Base-by-base conservation (phyloP, 1,140 invertebrate species). In the Penaeus chinensis region DNA sequence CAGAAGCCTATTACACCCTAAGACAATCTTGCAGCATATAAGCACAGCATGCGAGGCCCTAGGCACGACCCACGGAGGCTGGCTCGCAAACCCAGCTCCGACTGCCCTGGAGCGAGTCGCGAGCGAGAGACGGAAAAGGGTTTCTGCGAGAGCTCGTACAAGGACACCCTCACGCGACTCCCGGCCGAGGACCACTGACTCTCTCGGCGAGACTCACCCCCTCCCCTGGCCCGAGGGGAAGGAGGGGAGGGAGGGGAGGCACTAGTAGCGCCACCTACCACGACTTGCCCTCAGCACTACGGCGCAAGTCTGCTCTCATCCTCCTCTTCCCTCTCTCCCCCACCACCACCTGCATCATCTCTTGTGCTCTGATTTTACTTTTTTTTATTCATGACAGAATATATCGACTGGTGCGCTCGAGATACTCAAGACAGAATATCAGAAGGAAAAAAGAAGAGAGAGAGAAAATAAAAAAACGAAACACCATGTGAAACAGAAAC, bases 301-400 rank as follows among this genome's bases (percentile, higher is more conserved):
- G 54, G 54, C 54, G 54, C 54, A 54, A 81, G 79, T 62, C 61
- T 37, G 37, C 60, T 62, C 61, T 37, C 79, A 24, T 81, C 79
- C 61, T 81, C 79, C 79, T 63, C 79, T 32, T 81, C 79, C 61
- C 79, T 81, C 61, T 80, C 78, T 24, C n/a, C 61, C 47, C 20
- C 61, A 19, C 79, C 27, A n/a, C 63, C 79, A n/a, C 24, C 24
- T 24, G 20, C 22, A n/a, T 27, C 24, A 54, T 42, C 60, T 63
- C 61, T 65, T 32, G 20, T 32, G 61, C 60, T 81, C 32, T 32
- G 20, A 24, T 27, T 18, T 81, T 20, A 8, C 27, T n/a, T 27
- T 62, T 19, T 42, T 42, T 42, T 42, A 42, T 20, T 63, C 20
- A 71, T 71, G 66, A 71, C n/a, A 32, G 32, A 71, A 13, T 32